A percentile compares a stretch with the other conserved stretches of the same genome.
phyloP scores from a whole-genome alignment of 2,888 invertebrate species.

The Bombylius major region DNA sequence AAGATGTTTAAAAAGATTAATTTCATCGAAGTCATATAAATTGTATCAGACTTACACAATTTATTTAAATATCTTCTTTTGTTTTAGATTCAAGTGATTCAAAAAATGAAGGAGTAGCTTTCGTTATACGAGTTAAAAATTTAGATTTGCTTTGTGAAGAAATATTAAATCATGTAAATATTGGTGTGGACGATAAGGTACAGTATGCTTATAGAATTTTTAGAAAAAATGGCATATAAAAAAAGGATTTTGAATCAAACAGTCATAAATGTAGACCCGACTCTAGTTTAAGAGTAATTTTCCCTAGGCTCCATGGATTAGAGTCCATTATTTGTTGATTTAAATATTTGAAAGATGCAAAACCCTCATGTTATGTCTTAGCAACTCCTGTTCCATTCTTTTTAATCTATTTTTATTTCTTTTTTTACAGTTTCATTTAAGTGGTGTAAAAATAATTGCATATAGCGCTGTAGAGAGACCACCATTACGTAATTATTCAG shows the following conservation, averaged over 20 bases:
- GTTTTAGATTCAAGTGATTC: constrained; percentile 1
- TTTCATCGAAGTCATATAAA: no score
- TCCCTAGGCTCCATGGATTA: no score
- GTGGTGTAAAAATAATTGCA: background rate
- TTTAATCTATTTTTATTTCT: no score
- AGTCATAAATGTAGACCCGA: no score
- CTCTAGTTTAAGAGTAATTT: no score
- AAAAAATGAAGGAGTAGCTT: constrained; percentile 14
- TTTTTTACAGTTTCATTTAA: background rate
- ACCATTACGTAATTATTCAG: constrained; percentile 33
- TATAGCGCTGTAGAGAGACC: constrained; percentile 25
- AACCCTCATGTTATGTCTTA: no score
- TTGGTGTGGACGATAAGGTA: constrained; percentile 15
- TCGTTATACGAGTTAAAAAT: constrained; percentile 13
- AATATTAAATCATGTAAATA: constrained; percentile 14
- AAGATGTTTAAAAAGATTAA: constrained; percentile 11
- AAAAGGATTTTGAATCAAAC: no score
- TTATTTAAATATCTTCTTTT: background rate
- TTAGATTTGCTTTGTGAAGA: constrained; percentile 15
- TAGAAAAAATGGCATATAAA: no score
- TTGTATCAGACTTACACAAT: background rate
- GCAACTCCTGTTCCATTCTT: no score
- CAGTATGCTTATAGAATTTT: background rate
- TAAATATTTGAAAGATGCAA: no score
- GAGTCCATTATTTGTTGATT: no score